phyloP scores from a whole-genome alignment of 2,113 vertebrate species.

The Phodopus roborovskii region DNA sequence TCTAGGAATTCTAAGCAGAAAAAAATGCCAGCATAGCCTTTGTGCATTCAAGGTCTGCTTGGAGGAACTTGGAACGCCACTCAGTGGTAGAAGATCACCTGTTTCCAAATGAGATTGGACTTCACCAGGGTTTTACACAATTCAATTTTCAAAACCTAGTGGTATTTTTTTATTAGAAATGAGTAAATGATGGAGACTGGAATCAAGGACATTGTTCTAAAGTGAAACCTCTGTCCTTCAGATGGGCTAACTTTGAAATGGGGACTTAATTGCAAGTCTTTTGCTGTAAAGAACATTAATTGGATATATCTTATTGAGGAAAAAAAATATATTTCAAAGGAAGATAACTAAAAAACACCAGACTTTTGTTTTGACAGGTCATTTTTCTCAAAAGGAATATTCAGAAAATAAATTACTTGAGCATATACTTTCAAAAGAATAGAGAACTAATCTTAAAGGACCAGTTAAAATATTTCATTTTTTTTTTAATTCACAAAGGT shows the following conservation, averaged over 20 bases:
- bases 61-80: slow-evolving; percentile 26
- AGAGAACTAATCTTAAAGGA: slow-evolving; percentile 81
- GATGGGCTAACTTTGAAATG: slow-evolving; percentile 67
- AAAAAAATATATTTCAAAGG: slow-evolving; percentile 69
- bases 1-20: slow-evolving; percentile 57
- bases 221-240: slow-evolving; percentile 48
- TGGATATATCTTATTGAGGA: slow-evolving; percentile 59
- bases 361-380: slow-evolving; percentile 71
- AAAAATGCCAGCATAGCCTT: slow-evolving; percentile 42
- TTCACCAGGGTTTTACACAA: slow-evolving; percentile 56
- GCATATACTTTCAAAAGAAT: slow-evolving; percentile 73
- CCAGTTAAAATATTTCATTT: slow-evolving; percentile 82
- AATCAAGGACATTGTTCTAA: slow-evolving; percentile 64
- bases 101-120: slow-evolving; percentile 56
- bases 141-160: slow-evolving; percentile 58
- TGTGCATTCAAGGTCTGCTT: slow-evolving; percentile 42
- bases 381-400: slow-evolving; percentile 77
- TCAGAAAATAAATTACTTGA: slow-evolving; percentile 70
- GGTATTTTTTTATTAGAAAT: slow-evolving; percentile 35
- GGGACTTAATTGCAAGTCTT: slow-evolving; percentile 62
- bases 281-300: slow-evolving; percentile 49
- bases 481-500: slow-evolving; percentile 81
- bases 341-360: slow-evolving; percentile 64
- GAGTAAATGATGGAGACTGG: slow-evolving; percentile 24
- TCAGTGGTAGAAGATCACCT: slow-evolving; percentile 57